Conservation (phyloP, 2,888 invertebrate species). For the Pteria penguin region DNA sequence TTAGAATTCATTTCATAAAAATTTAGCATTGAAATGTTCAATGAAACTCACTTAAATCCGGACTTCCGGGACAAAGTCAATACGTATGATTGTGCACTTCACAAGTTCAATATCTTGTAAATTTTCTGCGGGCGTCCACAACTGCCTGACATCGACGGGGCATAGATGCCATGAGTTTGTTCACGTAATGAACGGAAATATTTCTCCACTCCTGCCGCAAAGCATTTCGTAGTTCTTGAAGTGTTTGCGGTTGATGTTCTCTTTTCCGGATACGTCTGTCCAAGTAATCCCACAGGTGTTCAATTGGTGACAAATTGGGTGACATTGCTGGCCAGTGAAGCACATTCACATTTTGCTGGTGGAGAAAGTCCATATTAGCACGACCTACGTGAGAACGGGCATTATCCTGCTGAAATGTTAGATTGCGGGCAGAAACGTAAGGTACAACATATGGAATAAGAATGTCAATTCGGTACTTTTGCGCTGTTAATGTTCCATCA, state of each 20-base stretch:
- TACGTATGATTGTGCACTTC: neutral
- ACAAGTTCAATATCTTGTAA: conserved; percentile 26
- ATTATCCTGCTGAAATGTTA: conserved; percentile 47
- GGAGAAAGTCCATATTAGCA: conserved; percentile 24
- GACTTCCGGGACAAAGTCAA: neutral
- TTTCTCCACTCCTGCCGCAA: conserved; percentile 31
- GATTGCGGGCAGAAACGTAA: conserved; percentile 11
- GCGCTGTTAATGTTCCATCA: conserved; percentile 38
- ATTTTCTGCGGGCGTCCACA: conserved; percentile 12
- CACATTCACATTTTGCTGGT: neutral
- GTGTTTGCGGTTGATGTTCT: conserved; percentile 21
- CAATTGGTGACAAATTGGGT: conserved; percentile 38
- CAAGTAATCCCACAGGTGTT: conserved; percentile 44
- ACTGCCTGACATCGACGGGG: conserved; percentile 31
- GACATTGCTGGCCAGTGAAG: conserved; percentile 35
- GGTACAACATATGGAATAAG: conserved; percentile 38
- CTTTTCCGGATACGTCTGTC: conserved; percentile 20
- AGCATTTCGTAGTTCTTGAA: conserved; percentile 24
- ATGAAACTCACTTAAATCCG: too few relatives aligned
- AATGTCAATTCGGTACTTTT: conserved; percentile 37
- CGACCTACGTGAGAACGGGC: conserved; percentile 37
- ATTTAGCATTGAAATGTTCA: too few relatives aligned
- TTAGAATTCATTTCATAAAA: too few relatives aligned
- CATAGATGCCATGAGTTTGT: conserved; percentile 32
- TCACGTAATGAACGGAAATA: conserved; percentile 22